A percentile compares a stretch with the other conserved stretches of the same genome.
Evolutionary conservation across 2,797 vertebrate species (phyloP).

Genomic region (Aulostomus chinensis): DNA sequence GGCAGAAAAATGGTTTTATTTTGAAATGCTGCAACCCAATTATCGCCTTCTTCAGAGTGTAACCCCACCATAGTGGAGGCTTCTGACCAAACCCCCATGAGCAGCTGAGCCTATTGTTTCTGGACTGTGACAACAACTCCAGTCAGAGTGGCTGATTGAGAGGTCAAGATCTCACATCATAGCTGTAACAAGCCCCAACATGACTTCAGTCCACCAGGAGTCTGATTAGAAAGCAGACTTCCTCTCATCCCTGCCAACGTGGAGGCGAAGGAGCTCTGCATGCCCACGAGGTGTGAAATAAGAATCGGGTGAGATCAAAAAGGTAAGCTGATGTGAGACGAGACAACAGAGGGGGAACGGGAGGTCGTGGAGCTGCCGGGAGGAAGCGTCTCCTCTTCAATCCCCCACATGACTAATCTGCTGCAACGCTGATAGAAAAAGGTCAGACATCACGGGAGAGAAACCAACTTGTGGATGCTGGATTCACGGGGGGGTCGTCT

Average conservation of each 20-base stretch:
- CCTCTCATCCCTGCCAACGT: constrained; percentile 39
- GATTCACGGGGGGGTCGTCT: too few relatives aligned
- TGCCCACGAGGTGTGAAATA: constrained; percentile 59
- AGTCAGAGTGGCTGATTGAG: constrained; percentile 23
- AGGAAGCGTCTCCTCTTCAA: not conserved
- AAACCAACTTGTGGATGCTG: too few relatives aligned
- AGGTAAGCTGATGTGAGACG: constrained; percentile 39
- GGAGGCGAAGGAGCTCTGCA: constrained; percentile 3
- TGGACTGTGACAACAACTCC: constrained; percentile 13
- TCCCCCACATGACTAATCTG: constrained; percentile 36
- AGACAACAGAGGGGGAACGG: constrained; percentile 13
- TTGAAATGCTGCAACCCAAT: not conserved
- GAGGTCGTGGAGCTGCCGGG: not conserved
- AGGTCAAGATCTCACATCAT: constrained; percentile 40
- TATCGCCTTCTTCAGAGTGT: too few relatives aligned
- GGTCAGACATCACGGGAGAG: too few relatives aligned
- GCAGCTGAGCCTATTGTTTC: constrained; percentile 9
- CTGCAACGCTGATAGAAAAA: too few relatives aligned
- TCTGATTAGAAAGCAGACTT: constrained; percentile 58
- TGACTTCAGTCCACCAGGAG: constrained; percentile 20
- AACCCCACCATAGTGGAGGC: not conserved
- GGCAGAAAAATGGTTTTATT: constrained; percentile 3
- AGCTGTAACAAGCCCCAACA: constrained; percentile 30
- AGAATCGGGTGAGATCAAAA: constrained; percentile 61
- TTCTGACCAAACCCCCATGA: constrained; percentile 21